Evolutionary conservation across 2,888 invertebrate species (phyloP).

Genomic region (Drosophila formosana): DNA sequence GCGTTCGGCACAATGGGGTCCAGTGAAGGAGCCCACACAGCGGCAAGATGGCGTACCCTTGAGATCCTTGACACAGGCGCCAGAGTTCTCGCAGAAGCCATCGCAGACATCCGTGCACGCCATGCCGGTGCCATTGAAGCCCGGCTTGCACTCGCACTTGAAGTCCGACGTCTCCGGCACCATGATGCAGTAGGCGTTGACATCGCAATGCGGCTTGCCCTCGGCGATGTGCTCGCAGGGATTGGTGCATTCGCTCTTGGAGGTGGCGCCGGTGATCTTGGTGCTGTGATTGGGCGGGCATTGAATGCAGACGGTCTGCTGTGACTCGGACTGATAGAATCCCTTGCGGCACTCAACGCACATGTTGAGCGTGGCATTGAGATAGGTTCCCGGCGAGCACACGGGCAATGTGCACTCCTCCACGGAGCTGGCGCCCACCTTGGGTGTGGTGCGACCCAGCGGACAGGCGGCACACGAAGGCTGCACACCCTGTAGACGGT

Average conservation of each 20-base stretch:
- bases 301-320: conserved; percentile 93
- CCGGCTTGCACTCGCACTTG: conserved; percentile 96
- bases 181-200: conserved; percentile 94
- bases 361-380: conserved; percentile 93
- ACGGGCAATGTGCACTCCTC: conserved; percentile 97
- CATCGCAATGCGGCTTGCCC: conserved; percentile 94
- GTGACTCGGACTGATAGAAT: conserved; percentile 94
- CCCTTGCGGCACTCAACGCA: conserved; percentile 96
- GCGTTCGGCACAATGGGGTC: conserved; percentile 94
- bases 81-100: conserved; percentile 95
- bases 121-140: conserved; percentile 95
- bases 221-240: conserved; percentile 92
- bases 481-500: conserved; percentile 93
- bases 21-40: conserved; percentile 96
- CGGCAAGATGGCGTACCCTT: conserved; percentile 94
- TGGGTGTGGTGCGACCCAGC: conserved; percentile 94
- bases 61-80: conserved; percentile 93
- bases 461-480: conserved; percentile 96
- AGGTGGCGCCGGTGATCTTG: conserved; percentile 91
- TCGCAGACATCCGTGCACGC: conserved; percentile 93
- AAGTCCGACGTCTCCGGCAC: conserved; percentile 93
- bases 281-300: conserved; percentile 97
- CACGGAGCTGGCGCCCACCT: conserved; percentile 92
- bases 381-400: conserved; percentile 92
- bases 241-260: conserved; percentile 93